Evolutionary conservation across 1,140 invertebrate genomes (phyloP).

Genomic region (Centruroides vittatus): DNA sequence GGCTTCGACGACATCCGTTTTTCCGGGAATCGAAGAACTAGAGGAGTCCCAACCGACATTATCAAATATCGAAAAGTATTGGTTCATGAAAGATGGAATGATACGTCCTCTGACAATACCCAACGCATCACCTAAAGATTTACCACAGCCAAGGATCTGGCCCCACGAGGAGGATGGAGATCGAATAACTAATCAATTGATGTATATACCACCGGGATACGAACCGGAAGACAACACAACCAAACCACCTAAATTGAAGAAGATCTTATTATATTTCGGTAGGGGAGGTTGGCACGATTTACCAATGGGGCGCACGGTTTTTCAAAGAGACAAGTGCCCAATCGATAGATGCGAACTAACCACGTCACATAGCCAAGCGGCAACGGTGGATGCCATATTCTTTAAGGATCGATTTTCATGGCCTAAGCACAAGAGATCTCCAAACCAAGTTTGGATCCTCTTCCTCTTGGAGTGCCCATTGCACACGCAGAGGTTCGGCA

Average conservation of each 20-base stretch:
- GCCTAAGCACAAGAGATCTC: constrained; percentile 38
- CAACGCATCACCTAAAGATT: neutral
- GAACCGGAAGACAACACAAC: constrained; percentile 10
- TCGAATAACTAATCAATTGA: constrained; percentile 29
- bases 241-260: constrained; percentile 38
- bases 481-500: constrained; percentile 65
- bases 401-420: constrained; percentile 67
- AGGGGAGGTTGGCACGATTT: constrained; percentile 56
- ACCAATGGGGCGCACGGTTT: constrained; percentile 48
- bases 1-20: too few species aligned
- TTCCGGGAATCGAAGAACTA: too few species aligned
- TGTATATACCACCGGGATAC: constrained; percentile 25
- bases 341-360: constrained; percentile 62
- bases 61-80: constrained; percentile 2
- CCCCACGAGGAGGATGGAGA: constrained; percentile 24
- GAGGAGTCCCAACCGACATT: too few species aligned
- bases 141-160: constrained; percentile 16
- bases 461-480: constrained; percentile 87
- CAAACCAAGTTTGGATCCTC: constrained; percentile 59
- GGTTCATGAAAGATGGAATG: constrained; percentile 20
- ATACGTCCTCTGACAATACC: constrained; percentile 1
- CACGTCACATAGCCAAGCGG: constrained; percentile 48
- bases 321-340: constrained; percentile 49
- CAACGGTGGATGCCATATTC: constrained; percentile 63
- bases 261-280: constrained; percentile 69